Evolutionary conservation across 23 tunicate genomes (phyloP).

Genomic region (Ascidia mentula): DNA sequence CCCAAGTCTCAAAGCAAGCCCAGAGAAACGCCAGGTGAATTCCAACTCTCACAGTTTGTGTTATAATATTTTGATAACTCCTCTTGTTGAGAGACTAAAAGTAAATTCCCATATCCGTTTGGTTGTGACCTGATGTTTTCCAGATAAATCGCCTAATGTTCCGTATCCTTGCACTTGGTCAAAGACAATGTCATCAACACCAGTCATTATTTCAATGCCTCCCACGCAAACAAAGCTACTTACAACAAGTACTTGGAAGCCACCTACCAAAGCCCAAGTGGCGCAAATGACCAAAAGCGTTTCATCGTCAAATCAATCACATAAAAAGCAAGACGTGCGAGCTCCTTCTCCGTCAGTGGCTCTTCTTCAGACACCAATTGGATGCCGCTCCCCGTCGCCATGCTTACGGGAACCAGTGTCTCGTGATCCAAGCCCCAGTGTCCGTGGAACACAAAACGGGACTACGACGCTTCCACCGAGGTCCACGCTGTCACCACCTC

Average conservation of each 20-base stretch:
- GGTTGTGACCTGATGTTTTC: background rate
- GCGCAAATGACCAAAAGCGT: background rate
- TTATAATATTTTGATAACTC: background rate
- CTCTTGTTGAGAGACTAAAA: background rate
- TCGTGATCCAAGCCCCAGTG: background rate
- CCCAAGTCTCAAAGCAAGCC: background rate
- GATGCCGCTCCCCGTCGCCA: conserved; percentile 17
- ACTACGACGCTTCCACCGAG: background rate
- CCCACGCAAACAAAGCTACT: background rate
- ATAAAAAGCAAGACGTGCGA: background rate
- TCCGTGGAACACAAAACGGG: background rate
- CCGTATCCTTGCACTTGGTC: background rate
- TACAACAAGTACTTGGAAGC: background rate
- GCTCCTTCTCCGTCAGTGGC: conserved; percentile 25
- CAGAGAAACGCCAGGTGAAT: background rate
- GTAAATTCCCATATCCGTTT: background rate
- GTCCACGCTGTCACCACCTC: background rate
- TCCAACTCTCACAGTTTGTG: background rate
- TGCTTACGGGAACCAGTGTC: background rate
- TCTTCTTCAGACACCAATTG: conserved; percentile 29
- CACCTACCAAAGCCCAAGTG: background rate
- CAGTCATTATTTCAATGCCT: background rate
- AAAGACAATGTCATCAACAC: background rate
- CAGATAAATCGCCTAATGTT: background rate
- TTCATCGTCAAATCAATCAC: background rate